These are phyloP conservation scores for Chydorus sphaericus DNA, from an alignment of 2,888 invertebrate species.

Conservation along the genomic window DNA sequence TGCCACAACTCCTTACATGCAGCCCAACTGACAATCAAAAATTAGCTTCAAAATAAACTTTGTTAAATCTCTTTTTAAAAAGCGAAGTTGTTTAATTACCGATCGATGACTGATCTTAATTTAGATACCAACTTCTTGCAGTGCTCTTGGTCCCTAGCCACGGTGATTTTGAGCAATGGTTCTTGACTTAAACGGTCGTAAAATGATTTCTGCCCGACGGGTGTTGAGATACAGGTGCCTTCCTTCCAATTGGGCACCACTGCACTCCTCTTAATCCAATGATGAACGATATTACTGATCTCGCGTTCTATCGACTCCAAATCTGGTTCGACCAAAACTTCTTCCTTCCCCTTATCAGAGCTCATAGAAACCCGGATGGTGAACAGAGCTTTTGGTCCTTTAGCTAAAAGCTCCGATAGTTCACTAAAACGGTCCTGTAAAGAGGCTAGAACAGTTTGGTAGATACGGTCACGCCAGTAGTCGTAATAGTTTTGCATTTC, in stretches of 20 bases:
- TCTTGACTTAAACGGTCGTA: not conserved
- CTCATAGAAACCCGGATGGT: not conserved
- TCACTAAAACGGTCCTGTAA: not conserved
- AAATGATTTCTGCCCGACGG: not conserved
- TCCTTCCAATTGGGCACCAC: not conserved
- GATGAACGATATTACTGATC: not conserved
- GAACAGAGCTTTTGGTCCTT: not conserved
- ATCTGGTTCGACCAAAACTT: not conserved
- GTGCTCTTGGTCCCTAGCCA: not conserved
- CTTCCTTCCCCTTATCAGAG: too few species aligned
- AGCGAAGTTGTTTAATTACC: too few species aligned
- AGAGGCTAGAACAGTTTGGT: not conserved
- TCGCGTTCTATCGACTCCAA: not conserved
- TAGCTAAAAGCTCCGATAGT: not conserved
- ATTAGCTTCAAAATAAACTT: too few species aligned
- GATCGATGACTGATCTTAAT: not conserved
- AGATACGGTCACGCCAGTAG: slow-evolving; percentile 1
- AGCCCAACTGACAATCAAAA: too few species aligned
- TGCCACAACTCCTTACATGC: not conserved
- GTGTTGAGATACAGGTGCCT: not conserved
- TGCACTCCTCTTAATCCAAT: not conserved
- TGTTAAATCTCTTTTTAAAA: too few species aligned
- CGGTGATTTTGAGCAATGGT: not conserved
- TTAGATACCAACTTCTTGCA: not conserved
- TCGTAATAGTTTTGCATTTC: slow-evolving; percentile 6